Evolutionary conservation across 2,888 invertebrate genomes (phyloP), one percentile per base, ranked within the genome.

Genomic region (Torymus auratus): DNA sequence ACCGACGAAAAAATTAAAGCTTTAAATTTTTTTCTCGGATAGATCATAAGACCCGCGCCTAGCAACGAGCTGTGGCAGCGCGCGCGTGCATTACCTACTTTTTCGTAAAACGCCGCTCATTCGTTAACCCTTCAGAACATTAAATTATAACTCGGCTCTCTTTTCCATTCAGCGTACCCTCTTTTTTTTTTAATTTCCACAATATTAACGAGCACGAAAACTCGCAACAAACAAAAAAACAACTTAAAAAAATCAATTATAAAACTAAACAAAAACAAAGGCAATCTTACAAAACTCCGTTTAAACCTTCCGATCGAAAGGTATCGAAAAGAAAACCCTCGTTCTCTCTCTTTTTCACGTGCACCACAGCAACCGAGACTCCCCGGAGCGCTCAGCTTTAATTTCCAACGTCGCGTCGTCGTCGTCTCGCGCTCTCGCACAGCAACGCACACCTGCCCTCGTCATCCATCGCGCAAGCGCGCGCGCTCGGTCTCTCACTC

Each of bases 361-460:
- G 7, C 4, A 41, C 41, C 41, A 41, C 41, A 41, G 7, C 5
- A 41, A 41, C 41, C 41, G 7, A 5, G 7, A n/a, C 41, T 41
- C 41, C 41, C 41, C 41, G 41, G 56, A 23, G 20, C 12, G 56
- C 23, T 23, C 76, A 28, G 61, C 76, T 76, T 68, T 76, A 76
- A 76, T 76, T 76, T 68, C 67, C 61, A 68, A 55, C 50, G 64
- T 11, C 15, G 58, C 41, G 41, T 7, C 41, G 41, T 7, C 41
- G 41, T 12, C 14, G 41, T 15, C 15, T 65, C 55, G 76, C 71
- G 53, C 71, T 1, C 20, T 1, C 20, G 20, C 20, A 71, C 78
- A 52, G 78, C 64, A 71, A 67, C 71, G 28, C 28, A 28, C 28
- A 28, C 28, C 28, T 28, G 28, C 28, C 28, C 28, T 28, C 28